Base-by-base conservation (phyloP, 2,797 vertebrate genomes). In the Malurus leucopterus region DNA sequence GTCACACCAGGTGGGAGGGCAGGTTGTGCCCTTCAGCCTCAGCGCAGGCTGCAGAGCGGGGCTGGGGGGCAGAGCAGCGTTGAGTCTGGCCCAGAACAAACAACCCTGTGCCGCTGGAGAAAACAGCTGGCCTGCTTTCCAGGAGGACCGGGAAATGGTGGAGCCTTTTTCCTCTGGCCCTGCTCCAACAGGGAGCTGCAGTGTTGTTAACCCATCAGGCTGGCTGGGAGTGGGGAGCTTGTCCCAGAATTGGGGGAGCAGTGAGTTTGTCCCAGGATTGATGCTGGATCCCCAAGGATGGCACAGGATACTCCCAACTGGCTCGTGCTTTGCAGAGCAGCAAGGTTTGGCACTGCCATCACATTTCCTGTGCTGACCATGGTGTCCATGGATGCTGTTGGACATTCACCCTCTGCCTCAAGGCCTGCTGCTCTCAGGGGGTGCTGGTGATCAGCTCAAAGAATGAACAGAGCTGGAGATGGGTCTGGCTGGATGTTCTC, bases 51-150 rank as follows among this genome's bases (percentile, higher is more conserved):
- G 19, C 9, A 34, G 53, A 32, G 53, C 1, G 0, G 51, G n/a
- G 17, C 17, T 20, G 49, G 19, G 44, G 34, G 43, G 34, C 57
- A 32, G 40, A 2, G 8, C 0, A 1, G 22, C 11, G 4, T 80
- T 94, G 95, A 88, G 89, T 15, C 32, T 59, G 71, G 54, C 91
- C 95, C 94, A 93, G 95, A 51, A 94, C 36, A 95, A 96, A 94
- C 93, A 96, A 67, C 61, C 29, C 72, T 47, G 23, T 92, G 94
- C 77, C 2, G 2, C 95, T 84, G 61, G 69, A 91, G 91, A 89
- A 80, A 93, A 88, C 73, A 94, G 85, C 73, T 69, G 6, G 83
- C 76, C 68, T 86, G 47, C 83, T 94, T 95, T 95, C 90, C 92
- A 95, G 91, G 84, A 47, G 0, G 49, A 91, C 41, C 0, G 59